phyloP scores from a whole-genome alignment of 2,888 invertebrate genomes.

The Gerosis bhagava region DNA sequence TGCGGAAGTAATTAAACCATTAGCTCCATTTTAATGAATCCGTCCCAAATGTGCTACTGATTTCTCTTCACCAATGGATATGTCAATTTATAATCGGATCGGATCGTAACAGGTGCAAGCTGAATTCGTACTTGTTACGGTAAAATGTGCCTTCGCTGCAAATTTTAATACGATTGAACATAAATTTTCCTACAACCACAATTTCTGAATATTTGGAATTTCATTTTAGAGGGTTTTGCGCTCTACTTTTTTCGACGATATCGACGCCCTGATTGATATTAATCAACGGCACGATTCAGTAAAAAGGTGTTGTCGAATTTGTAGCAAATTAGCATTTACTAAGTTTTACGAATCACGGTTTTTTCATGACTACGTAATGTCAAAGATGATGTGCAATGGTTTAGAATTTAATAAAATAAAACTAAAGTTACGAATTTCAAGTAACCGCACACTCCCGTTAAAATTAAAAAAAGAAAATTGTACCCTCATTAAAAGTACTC shows the following conservation, averaged over 20 bases:
- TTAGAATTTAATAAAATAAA: too few species aligned
- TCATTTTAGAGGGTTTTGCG: conserved; percentile 15
- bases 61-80: conserved; percentile 15
- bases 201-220: conserved; percentile 12
- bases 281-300: conserved; percentile 13
- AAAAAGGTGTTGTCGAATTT: conserved; percentile 14
- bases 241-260: conserved; percentile 19
- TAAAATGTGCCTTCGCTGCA: conserved; percentile 15
- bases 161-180: conserved; percentile 9
- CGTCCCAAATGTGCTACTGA: conserved; percentile 12
- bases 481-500: too few species aligned
- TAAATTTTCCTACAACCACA: conserved; percentile 13
- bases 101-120: conserved; percentile 24
- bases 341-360: not conserved
- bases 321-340: conserved; percentile 1
- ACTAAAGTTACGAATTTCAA: not conserved
- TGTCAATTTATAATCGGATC: conserved; percentile 26
- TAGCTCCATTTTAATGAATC: conserved; percentile 21
- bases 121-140: conserved; percentile 8
- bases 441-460: too few species aligned
- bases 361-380: too few species aligned
- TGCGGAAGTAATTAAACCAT: conserved; percentile 19
- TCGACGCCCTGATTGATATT: conserved; percentile 20
- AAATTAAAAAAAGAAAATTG: too few species aligned
- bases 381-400: too few species aligned